Conservation (phyloP, 2,888 invertebrate genomes). For the Metalampra italica region DNA sequence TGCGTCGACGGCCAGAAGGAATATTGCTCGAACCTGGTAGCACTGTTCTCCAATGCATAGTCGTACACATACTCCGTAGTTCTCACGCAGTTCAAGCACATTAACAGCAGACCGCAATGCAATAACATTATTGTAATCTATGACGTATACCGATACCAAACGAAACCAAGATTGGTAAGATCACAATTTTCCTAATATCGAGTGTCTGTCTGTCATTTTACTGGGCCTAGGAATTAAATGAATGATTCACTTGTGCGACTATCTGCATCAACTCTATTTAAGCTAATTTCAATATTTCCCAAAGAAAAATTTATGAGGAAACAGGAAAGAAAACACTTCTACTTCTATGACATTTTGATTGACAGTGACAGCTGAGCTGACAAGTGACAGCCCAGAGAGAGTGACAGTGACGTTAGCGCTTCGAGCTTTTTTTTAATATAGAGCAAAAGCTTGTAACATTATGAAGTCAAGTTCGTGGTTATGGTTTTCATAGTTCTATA, state of each 20-base stretch:
- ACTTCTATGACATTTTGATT: background rate
- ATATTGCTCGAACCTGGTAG: constrained; percentile 35
- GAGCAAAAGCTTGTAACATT: no score
- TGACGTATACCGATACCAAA: background rate
- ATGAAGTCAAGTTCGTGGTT: no score
- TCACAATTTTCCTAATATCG: background rate
- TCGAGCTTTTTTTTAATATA: no score
- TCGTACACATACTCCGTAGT: constrained; percentile 32
- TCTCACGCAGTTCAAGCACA: constrained; percentile 41
- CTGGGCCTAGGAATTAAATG: background rate
- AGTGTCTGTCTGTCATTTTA: background rate
- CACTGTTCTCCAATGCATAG: constrained; percentile 18
- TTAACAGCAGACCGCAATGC: constrained; percentile 40
- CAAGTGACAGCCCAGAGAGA: background rate
- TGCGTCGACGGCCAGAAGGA: constrained; percentile 55
- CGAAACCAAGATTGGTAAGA: background rate
- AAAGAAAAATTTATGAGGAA: background rate
- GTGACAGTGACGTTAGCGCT: no score
- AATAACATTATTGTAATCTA: constrained; percentile 41
- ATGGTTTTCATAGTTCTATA: no score
- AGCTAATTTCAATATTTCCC: no score
- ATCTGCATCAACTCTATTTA: no score
- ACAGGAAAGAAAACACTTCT: background rate
- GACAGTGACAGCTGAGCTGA: background rate
- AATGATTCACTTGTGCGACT: no score